These are phyloP conservation scores for Phalanger gymnotis DNA, from an alignment of 2,797 vertebrate species.

Conservation along the genomic window DNA sequence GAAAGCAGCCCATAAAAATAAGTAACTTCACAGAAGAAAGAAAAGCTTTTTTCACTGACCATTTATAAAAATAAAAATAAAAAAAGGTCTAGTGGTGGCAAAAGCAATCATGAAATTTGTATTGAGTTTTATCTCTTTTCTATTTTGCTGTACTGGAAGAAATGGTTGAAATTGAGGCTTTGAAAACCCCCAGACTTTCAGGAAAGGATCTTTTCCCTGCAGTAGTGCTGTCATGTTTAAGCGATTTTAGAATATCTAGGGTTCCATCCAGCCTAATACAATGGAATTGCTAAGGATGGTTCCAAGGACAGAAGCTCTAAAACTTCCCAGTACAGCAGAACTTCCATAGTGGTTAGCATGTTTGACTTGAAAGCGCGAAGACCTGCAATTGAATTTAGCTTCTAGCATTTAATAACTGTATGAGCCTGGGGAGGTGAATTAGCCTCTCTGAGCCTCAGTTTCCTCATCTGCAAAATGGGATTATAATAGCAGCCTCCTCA, in stretches of 20 bases:
- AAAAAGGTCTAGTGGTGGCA: slow-evolving; percentile 34
- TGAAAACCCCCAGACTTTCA: neutral
- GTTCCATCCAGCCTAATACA: neutral
- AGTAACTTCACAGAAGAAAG: slow-evolving; percentile 71
- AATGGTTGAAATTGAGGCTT: neutral
- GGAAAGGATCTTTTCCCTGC: neutral
- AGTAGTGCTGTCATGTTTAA: neutral
- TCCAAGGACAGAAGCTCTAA: neutral
- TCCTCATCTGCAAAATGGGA: neutral
- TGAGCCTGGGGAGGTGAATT: neutral
- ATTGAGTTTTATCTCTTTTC: neutral
- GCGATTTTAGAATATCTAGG: neutral
- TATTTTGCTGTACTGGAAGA: neutral
- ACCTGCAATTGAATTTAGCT: neutral
- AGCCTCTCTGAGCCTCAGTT: neutral
- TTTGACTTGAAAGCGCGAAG: neutral
- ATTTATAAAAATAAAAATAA: slow-evolving; percentile 68
- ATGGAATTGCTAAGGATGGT: neutral
- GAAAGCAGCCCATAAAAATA: slow-evolving; percentile 78
- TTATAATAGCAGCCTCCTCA: neutral
- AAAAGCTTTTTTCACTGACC: slow-evolving; percentile 50
- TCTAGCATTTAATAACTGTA: neutral
- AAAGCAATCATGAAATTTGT: slow-evolving; percentile 60
- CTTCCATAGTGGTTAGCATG: neutral
- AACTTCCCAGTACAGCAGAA: neutral